Evolutionary conservation across 2,888 invertebrate species (phyloP).

Genomic region (Desoria tigrina): DNA sequence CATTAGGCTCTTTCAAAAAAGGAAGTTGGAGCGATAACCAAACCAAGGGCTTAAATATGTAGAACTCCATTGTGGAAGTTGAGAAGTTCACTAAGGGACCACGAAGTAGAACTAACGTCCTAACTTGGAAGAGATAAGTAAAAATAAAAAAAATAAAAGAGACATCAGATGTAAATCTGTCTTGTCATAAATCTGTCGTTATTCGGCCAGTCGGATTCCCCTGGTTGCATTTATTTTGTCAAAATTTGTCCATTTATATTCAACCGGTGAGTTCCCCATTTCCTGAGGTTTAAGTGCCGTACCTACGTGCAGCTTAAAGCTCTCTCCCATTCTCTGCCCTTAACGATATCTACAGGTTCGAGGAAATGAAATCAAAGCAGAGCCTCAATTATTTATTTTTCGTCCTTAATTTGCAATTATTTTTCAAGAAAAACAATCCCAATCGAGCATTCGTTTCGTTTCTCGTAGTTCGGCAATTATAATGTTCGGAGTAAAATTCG

Average conservation of each 20-base stretch:
- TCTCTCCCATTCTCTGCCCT: neutral
- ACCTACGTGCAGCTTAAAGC: neutral
- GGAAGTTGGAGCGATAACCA: too few species aligned
- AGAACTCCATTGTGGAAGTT: too few species aligned
- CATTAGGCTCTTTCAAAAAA: too few species aligned
- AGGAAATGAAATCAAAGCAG: too few species aligned
- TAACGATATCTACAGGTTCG: too few species aligned
- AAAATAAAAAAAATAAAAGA: neutral
- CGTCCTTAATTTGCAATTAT: too few species aligned
- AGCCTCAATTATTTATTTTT: too few species aligned
- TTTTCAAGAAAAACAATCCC: too few species aligned
- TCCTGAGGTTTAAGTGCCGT: neutral
- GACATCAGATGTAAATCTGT: slow-evolving; percentile 14
- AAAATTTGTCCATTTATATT: slow-evolving; percentile 15
- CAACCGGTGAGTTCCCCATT: neutral
- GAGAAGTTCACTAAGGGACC: neutral
- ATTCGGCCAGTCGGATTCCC: slow-evolving; percentile 5
- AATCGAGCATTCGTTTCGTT: too few species aligned
- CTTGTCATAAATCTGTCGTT: slow-evolving; percentile 16
- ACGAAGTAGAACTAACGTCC: slow-evolving; percentile 2
- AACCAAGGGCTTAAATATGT: too few species aligned
- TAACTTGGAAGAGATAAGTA: neutral
- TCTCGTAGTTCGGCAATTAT: too few species aligned
- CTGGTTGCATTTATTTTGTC: slow-evolving; percentile 8
- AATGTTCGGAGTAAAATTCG: too few species aligned